phyloP scores from a whole-genome alignment of 2,797 vertebrate species.

The Falco cherrug region DNA sequence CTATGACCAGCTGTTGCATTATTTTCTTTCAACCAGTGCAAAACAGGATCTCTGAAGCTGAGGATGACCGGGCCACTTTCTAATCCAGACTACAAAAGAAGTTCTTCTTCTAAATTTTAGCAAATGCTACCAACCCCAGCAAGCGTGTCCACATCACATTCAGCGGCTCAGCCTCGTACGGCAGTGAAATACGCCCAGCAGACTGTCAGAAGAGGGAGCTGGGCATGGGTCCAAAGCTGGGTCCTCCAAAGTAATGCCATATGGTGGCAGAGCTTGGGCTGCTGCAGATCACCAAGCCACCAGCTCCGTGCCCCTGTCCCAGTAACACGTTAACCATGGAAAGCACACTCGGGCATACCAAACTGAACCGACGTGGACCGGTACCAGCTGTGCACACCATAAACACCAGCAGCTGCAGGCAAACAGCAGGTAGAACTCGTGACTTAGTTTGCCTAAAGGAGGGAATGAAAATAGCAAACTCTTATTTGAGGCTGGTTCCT shows the following conservation, averaged over 20 bases:
- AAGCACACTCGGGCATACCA: neutral
- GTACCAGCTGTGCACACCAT: neutral
- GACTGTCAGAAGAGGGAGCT: neutral
- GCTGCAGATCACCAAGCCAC: neutral
- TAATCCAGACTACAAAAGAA: neutral
- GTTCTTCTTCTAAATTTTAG: neutral
- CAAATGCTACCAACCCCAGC: neutral
- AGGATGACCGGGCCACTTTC: neutral
- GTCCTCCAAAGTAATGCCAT: neutral
- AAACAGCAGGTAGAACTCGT: neutral
- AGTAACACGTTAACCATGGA: accelerated
- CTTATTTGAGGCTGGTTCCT: neutral
- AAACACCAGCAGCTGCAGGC: neutral
- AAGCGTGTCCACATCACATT: neutral
- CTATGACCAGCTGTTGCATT: neutral
- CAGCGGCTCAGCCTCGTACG: neutral
- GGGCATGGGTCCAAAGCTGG: neutral
- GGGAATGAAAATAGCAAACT: neutral
- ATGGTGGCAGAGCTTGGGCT: neutral
- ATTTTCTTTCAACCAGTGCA: neutral
- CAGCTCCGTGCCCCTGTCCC: neutral
- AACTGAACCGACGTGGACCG: accelerated
- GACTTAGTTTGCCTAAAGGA: neutral
- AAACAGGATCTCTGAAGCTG: neutral
- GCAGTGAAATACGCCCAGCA: neutral